Base-by-base conservation (phyloP, 1,140 invertebrate genomes). In the Thereuonema tuberculata region DNA sequence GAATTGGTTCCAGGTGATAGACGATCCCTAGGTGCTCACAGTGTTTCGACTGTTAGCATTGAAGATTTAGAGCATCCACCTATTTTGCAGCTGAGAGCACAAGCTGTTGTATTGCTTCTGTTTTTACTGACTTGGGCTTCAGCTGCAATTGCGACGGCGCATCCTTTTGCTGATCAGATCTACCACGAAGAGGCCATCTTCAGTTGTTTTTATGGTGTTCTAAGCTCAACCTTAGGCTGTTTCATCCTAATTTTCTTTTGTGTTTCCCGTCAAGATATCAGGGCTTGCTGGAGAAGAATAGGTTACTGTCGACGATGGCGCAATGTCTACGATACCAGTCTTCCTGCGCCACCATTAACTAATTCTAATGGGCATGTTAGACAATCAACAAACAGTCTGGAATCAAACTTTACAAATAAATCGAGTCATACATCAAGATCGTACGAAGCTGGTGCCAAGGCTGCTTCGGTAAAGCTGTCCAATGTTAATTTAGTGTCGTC, bases 231-330 rank as follows among this genome's bases (percentile, higher is more conserved):
- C 15, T 74, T 93, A 52, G 88, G 86, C 0, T 75, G 84, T n/a
- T 93, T 93, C 68, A 82, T 90, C 25, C 69, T 93, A 14, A 80
- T 89, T 49, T 93, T 90, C 71, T 91, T 90, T 68, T 88, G 87
- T 55, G 78, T 92, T 31, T 85, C 85, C 0, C 74, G 90, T 24
- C 86, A 82, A 62, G 90, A 93, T 71, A 85, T 91, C 0, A 76
- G 87, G 55, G 77, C 78, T 0, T 82, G 84, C 21, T 89, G 86
- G 86, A 70, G 81, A 2, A 71, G 79, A 53, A 81, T 82, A 74
- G 75, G 79, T 20, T 80, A 81, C 58, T 80, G 80, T 72, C 64
- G 81, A 14, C 77, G 77, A 17, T 75, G 77, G 0, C 71, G 78
- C 20, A 71, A 70, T 5, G 63, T 76, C 17, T 72, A 75, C 1